Base-by-base conservation (phyloP, 2,888 invertebrate species). In the Ormyrus nitidulus region DNA sequence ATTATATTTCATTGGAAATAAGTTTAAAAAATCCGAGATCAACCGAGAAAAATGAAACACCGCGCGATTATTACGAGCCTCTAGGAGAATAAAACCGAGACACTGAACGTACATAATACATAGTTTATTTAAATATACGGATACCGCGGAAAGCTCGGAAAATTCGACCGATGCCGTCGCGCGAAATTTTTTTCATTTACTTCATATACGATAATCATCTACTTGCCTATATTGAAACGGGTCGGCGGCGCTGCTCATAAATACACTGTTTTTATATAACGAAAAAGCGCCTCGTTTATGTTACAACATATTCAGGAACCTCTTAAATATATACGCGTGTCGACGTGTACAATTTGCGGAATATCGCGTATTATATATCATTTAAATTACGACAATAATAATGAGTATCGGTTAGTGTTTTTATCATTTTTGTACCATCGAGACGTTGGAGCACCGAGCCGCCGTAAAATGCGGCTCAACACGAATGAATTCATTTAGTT, bases 231-330 rank as follows among this genome's bases (percentile, higher is more conserved):
- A 7, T 58, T 74, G 8, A 72, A 72, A 56, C 56, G 54, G 48
- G 2, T 6, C 2, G 44, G 11, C 44, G 53, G 53, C 53, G 54
- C 46, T 44, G 11, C 11, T 49, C 19, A 51, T 53, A 68, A 61
- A 64, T 53, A 46, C 68, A 71, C 11, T 61, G 34, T 49, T 34
- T 19, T 51, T 62, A 54, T 54, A 54, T 62, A 74, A 74, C 64
- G 34, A 46, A 74, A 74, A 74, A 74, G 65, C 65, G 19, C 51
- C 54, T 48, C 48, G 48, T 48, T 3, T 61, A n/a, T 8, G 11
- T 58, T 74, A 65, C 56, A 74, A 74, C 54, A 56, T 58, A 74
- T 54, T 74, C 73, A 74, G 73, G 73, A 74, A 74, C 73, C 65
- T 74, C 56, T 64, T 58, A 65, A 64, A 64, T 34, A 13, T 73